Base-by-base conservation (phyloP, 2,797 vertebrate species). In the Hydrophis major region DNA sequence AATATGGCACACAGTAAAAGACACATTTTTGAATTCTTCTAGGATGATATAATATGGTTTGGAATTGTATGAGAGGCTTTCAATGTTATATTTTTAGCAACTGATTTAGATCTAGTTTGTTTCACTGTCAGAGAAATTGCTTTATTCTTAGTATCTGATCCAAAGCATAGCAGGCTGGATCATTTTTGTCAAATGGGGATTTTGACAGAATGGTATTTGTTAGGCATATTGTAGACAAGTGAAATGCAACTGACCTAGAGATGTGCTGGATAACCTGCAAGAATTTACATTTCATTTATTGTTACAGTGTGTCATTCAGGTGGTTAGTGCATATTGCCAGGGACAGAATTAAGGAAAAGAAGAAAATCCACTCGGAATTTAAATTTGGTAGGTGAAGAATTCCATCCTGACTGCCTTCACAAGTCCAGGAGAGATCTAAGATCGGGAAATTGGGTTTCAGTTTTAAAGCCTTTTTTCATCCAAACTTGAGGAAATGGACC, bases 11-110 rank as follows among this genome's bases (percentile, higher is more conserved):
- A 93, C 55, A 78, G 18, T 89, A 89, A 90, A 88, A 63, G 20
- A 32, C 91, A 16, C 28, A 94, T 95, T 90, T 92, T 63, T 56
- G 42, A 66, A 83, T 50, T 90, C 16, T 88, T 91, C 22, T 16
- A 91, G 92, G 53, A 56, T 22, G 95, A 78, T 90, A 94, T 90
- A 94, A 90, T 28, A 69, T 37, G 93, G 59, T 28, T 91, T 89
- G 91, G 87, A 53, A 89, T 83, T 91, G 93, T 89, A 90, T 91
- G 87, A 90, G 90, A 87, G 56, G 59, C 28, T 89, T 88, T 93
- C 87, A 91, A 56, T 89, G 91, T 89, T 83, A 83, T 93, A 93
- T 93, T 93, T 93, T 93, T 93, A 93, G 90, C 42, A 89, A 91
- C 87, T 56, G 47, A 63, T 93, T 90, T 89, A 86, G 66, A 90